These are phyloP conservation scores for Microctonus aethiopoides DNA, from an alignment of 2,888 invertebrate genomes.

Conservation along the genomic window DNA sequence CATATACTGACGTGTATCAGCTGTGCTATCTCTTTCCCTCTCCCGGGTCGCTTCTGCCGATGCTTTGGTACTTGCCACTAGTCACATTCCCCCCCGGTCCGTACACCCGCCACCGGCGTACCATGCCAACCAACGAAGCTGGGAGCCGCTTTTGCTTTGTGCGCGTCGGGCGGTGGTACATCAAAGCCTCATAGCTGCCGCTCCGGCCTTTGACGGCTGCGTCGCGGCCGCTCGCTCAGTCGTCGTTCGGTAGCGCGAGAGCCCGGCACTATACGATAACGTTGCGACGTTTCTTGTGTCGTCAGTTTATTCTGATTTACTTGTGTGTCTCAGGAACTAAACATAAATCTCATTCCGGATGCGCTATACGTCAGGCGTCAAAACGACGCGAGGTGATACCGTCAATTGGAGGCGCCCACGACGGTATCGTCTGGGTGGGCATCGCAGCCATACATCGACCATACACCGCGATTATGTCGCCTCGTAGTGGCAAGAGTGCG, in stretches of 20 bases:
- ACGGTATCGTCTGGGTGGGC: not conserved
- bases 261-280: constrained; percentile 62
- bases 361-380: constrained; percentile 11
- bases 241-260: constrained; percentile 64
- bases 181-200: constrained; percentile 66
- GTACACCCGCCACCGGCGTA: constrained; percentile 42
- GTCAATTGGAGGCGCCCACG: not conserved
- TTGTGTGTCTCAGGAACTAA: constrained; percentile 68
- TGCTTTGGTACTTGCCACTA: constrained; percentile 46
- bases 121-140: constrained; percentile 60
- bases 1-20: constrained; percentile 7
- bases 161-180: constrained; percentile 66
- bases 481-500: constrained; percentile 42
- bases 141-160: constrained; percentile 64
- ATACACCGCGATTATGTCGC: constrained; percentile 19
- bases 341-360: constrained; percentile 25
- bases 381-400: not conserved
- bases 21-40: constrained; percentile 41
- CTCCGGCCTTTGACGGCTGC: constrained; percentile 65
- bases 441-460: not conserved
- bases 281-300: constrained; percentile 71
- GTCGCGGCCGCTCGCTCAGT: constrained; percentile 65
- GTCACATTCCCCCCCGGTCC: constrained; percentile 34
- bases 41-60: constrained; percentile 40
- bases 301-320: constrained; percentile 35